These are phyloP conservation scores for Beroe ovata DNA, from an alignment of 37 sponge, comb jelly and placozoan species.

Conservation along the genomic window DNA sequence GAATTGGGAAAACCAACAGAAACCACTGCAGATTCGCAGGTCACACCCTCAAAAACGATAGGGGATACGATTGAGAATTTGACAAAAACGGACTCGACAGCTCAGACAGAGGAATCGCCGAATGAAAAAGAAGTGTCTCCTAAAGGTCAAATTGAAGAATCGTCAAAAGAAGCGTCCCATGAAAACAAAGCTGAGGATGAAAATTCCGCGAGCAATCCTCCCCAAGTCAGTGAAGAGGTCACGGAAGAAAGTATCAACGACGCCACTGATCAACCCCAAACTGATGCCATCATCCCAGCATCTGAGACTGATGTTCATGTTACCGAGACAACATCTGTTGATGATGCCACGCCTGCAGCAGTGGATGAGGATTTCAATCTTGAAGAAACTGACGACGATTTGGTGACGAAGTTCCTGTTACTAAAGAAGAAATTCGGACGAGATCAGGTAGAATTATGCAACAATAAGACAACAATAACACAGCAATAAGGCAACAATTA, in stretches of 20 bases:
- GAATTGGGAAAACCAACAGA: background rate
- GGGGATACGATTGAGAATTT: background rate
- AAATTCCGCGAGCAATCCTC: background rate
- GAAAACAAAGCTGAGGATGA: background rate
- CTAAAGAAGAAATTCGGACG: constrained; percentile 62
- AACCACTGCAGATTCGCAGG: background rate
- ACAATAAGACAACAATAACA: no score
- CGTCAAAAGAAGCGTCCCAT: background rate
- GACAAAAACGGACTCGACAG: background rate
- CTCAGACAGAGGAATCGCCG: background rate
- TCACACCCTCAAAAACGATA: background rate
- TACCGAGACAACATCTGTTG: background rate
- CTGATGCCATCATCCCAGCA: no score
- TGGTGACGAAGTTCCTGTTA: constrained; percentile 28
- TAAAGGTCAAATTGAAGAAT: background rate
- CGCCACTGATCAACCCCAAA: background rate
- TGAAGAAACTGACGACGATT: constrained; percentile 50
- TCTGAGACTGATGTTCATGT: background rate
- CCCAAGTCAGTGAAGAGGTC: background rate
- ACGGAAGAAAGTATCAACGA: background rate
- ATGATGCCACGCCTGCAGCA: background rate
- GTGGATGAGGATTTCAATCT: constrained; percentile 5
- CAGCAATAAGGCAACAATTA: no score
- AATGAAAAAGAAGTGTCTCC: background rate
- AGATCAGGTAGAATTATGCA: background rate